phyloP scores from a whole-genome alignment of 2,797 vertebrate genomes.

The Smutsia gigantea region DNA sequence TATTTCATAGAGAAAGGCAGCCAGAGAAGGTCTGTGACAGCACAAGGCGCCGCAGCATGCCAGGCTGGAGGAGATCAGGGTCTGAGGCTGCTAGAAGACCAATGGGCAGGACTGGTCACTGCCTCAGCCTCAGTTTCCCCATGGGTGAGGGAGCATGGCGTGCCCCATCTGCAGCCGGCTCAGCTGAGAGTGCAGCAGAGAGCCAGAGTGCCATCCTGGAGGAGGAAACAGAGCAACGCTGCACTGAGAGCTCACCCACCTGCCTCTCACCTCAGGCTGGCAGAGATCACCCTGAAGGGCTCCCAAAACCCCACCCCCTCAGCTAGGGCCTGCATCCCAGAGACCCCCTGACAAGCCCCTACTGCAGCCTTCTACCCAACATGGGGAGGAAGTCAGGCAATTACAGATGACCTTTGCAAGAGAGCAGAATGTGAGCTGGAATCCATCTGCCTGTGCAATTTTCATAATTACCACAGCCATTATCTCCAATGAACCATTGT shows the following conservation, averaged over 20 bases:
- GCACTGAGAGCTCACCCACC: neutral
- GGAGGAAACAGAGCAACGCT: neutral
- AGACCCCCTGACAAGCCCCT: neutral
- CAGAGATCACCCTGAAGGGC: accelerated
- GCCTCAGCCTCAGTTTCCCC: neutral
- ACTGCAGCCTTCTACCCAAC: neutral
- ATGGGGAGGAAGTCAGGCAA: neutral
- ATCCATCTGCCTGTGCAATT: neutral
- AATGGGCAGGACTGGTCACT: neutral
- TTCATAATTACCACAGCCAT: neutral
- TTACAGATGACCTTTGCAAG: neutral
- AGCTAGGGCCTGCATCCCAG: neutral
- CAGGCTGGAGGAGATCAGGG: neutral
- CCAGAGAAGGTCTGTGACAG: neutral
- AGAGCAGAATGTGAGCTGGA: neutral
- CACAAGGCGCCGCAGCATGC: neutral
- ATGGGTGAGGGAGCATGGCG: accelerated
- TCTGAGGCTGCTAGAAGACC: neutral
- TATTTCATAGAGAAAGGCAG: neutral
- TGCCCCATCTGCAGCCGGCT: neutral
- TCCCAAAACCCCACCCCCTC: neutral
- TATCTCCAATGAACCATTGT: neutral
- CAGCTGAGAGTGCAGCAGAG: neutral
- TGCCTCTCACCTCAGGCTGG: neutral
- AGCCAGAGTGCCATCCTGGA: neutral